Conservation (phyloP, 2,113 vertebrate species). For the Lonchura striata region DNA sequence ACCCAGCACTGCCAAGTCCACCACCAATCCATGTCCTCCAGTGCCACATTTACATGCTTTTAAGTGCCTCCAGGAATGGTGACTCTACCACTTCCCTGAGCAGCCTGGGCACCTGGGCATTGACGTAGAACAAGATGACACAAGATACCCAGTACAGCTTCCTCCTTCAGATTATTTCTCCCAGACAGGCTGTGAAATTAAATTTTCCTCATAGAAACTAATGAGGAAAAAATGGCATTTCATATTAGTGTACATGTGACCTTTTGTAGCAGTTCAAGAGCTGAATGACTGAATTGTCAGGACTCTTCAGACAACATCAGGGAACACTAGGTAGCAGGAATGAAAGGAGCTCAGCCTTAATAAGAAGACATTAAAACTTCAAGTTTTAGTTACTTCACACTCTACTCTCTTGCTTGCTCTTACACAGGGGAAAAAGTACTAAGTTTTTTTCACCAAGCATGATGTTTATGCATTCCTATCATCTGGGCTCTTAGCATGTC, state of each 20-base stretch:
- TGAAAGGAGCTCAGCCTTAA: not conserved
- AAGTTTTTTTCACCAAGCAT: not conserved
- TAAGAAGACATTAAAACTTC: not conserved
- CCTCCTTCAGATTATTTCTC: not conserved
- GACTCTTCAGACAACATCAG: not conserved
- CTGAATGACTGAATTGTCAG: not conserved
- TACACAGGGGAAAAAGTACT: not conserved
- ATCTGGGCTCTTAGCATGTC: not conserved
- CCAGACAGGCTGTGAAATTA: not conserved
- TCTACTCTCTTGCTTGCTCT: not conserved
- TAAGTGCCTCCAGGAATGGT: not conserved
- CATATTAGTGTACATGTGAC: not conserved
- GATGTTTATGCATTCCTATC: not conserved
- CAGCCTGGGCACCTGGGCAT: not conserved
- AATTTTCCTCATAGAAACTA: not conserved
- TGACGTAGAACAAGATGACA: rapidly evolving
- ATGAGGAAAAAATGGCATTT: not conserved
- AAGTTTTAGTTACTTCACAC: not conserved
- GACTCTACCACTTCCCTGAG: not conserved
- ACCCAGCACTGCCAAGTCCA: not conserved
- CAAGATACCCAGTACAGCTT: not conserved
- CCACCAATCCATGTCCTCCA: not conserved
- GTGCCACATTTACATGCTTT: not conserved
- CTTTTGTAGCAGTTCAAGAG: not conserved
- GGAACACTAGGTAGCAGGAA: not conserved